Conservation (phyloP, 1,140 invertebrate genomes). For the Patella vulgata region DNA sequence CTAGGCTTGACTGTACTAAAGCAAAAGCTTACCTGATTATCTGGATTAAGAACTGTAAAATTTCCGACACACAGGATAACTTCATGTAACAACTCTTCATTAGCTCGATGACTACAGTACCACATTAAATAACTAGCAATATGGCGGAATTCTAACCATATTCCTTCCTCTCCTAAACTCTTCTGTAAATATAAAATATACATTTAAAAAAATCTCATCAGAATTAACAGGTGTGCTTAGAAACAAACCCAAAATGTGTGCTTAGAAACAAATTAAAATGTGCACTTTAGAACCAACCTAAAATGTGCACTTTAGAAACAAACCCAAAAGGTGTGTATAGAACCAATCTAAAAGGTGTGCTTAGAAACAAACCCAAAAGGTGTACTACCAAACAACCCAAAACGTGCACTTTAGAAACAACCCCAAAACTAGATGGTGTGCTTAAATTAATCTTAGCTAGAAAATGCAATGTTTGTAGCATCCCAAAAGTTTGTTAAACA, state of each 20-base stretch:
- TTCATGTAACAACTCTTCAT: constrained; percentile 75
- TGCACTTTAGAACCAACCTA: too few relatives aligned
- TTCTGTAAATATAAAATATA: constrained; percentile 72
- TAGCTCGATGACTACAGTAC: constrained; percentile 73
- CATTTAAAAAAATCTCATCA: neutral
- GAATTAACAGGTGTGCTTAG: neutral
- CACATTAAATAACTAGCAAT: constrained; percentile 86
- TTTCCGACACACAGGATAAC: constrained; percentile 83
- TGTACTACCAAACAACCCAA: neutral
- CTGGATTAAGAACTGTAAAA: constrained; percentile 80
- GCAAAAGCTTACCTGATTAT: constrained; percentile 88
- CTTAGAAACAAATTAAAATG: neutral
- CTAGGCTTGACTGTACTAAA: too few relatives aligned
- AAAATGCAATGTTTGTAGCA: too few relatives aligned
- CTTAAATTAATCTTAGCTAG: too few relatives aligned
- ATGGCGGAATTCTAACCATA: constrained; percentile 87
- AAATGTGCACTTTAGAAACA: too few relatives aligned
- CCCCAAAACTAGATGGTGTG: too few relatives aligned
- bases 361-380: neutral
- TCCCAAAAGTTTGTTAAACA: too few relatives aligned
- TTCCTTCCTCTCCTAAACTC: constrained; percentile 84
- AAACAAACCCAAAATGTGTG: neutral
- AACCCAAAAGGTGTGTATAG: too few relatives aligned
- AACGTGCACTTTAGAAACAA: too few relatives aligned
- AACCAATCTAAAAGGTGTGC: neutral